Conservation (phyloP, 2,113 vertebrate species). For the Centropus bengalensis region DNA sequence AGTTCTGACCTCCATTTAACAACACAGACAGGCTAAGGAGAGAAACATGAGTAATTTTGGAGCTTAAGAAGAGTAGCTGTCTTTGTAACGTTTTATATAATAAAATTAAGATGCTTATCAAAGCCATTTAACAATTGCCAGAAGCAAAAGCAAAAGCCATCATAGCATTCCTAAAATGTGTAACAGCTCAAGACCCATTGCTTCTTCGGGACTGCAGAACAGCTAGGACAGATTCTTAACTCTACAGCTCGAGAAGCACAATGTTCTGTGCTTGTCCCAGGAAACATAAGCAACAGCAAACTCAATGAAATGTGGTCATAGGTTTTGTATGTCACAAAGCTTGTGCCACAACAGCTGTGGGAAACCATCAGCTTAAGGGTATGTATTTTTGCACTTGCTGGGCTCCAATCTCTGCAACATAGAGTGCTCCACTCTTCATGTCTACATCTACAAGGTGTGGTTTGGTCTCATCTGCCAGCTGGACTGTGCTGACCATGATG, state of each 20-base stretch:
- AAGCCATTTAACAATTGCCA: not conserved
- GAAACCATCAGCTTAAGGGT: conserved; percentile 63
- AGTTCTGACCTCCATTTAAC: not conserved
- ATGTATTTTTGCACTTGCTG: conserved; percentile 92
- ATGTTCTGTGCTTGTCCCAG: not conserved
- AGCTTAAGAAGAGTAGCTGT: not conserved
- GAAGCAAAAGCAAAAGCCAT: not conserved
- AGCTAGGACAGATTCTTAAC: not conserved
- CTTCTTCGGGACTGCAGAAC: not conserved
- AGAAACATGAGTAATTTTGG: not conserved
- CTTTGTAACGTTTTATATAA: not conserved
- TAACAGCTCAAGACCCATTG: not conserved
- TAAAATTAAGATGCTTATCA: not conserved
- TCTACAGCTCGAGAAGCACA: not conserved
- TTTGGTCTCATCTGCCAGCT: conserved; percentile 87
- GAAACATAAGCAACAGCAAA: not conserved
- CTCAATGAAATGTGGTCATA: not conserved
- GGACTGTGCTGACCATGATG: conserved; percentile 81
- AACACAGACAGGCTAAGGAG: not conserved
- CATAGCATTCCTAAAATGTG: not conserved
- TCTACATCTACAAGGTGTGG: conserved; percentile 92
- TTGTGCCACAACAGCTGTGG: not conserved
- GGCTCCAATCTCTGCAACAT: conserved; percentile 93
- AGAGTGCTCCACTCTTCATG: conserved; percentile 84
- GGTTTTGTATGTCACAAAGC: not conserved